phyloP scores from a whole-genome alignment of 2,888 invertebrate species.

The Leptopilina drosophilae region DNA sequence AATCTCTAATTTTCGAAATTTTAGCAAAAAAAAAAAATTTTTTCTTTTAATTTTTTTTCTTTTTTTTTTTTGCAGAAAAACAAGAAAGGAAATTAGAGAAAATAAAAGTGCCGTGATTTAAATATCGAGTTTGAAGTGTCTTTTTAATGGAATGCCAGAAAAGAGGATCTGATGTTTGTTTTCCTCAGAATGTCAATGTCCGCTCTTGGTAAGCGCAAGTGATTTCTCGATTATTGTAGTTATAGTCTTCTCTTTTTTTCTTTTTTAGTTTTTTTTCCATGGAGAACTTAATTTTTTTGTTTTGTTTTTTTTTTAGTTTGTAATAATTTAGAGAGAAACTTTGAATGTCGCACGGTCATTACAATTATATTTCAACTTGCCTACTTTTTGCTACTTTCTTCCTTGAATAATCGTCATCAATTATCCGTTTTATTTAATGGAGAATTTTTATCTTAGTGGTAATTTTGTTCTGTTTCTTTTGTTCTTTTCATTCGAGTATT shows the following conservation, averaged over 20 bases:
- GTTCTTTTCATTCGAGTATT: no score
- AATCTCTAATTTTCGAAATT: neutral
- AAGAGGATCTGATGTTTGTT: slow-evolving; percentile 18
- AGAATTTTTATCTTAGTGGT: no score
- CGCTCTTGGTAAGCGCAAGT: slow-evolving; percentile 41
- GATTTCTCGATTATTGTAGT: neutral
- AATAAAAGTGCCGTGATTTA: slow-evolving; percentile 35
- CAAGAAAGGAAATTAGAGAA: neutral
- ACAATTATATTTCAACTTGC: neutral
- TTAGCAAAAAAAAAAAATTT: neutral
- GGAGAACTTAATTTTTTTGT: neutral
- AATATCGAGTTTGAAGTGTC: slow-evolving; percentile 44
- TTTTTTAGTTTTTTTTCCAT: neutral
- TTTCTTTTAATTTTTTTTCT: neutral
- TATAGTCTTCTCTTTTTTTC: neutral
- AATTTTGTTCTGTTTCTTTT: no score
- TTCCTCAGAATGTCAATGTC: slow-evolving; percentile 47
- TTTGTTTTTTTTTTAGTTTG: neutral
- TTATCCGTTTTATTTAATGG: no score
- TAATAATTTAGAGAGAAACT: neutral
- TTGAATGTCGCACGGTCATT: neutral
- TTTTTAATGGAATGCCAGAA: slow-evolving; percentile 58
- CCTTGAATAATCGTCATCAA: neutral
- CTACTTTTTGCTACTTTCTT: slow-evolving; percentile 15
- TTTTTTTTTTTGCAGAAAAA: no score